Conservation (phyloP, 2,888 invertebrate species). For the Melipona beecheii region DNA sequence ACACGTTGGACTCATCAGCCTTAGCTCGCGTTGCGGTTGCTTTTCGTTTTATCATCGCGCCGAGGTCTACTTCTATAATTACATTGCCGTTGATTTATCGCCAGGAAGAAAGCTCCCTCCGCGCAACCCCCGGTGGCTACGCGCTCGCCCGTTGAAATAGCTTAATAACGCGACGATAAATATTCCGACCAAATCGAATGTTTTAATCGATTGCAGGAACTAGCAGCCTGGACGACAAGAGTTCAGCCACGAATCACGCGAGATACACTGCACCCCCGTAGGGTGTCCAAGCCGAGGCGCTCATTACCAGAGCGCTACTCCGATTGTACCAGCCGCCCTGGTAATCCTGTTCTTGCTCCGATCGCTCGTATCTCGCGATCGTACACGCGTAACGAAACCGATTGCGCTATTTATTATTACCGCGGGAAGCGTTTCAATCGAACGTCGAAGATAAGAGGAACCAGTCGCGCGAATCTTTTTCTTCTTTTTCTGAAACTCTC, state of each 20-base stretch:
- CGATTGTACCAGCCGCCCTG: constrained; percentile 42
- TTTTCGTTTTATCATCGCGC: constrained; percentile 41
- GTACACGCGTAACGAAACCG: constrained; percentile 45
- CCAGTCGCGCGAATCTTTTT: neutral
- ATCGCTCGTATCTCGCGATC: constrained; percentile 21
- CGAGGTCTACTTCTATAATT: constrained; percentile 52
- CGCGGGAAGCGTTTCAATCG: constrained; percentile 32
- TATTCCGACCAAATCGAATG: constrained; percentile 48
- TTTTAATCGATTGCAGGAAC: constrained; percentile 59
- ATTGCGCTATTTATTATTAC: constrained; percentile 55
- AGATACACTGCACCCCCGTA: constrained; percentile 42
- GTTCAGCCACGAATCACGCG: constrained; percentile 50
- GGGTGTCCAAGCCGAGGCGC: constrained; percentile 44
- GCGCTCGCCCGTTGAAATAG: constrained; percentile 32
- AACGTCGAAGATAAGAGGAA: constrained; percentile 18
- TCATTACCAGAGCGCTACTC: constrained; percentile 54
- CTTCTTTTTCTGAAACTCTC: neutral
- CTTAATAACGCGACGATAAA: constrained; percentile 59
- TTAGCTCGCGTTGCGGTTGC: neutral
- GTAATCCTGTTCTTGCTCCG: constrained; percentile 41
- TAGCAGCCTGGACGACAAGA: constrained; percentile 52
- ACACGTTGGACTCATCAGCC: neutral
- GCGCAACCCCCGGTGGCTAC: constrained; percentile 23
- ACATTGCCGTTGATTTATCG: constrained; percentile 55
- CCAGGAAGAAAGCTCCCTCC: constrained; percentile 36